Percentiles rank a stretch among this genome's conserved stretches.
phyloP scores from a whole-genome alignment of 2,888 invertebrate genomes.

The Parnassius mnemosyne region DNA sequence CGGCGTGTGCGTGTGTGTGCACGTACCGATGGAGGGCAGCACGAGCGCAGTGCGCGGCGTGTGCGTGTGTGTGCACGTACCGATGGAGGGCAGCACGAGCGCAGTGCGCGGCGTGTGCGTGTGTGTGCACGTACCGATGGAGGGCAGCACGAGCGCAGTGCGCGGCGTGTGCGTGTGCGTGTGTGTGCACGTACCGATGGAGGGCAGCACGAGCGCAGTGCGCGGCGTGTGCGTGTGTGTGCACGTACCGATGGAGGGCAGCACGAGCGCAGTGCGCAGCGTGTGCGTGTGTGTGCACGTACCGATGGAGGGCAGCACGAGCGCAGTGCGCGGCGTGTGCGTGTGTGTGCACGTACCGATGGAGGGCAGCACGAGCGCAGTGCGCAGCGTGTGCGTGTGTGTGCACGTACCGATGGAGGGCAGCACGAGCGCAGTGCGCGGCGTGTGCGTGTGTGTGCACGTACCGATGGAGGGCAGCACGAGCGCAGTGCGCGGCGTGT shows the following conservation, averaged over 20 bases:
- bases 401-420: constrained; percentile 52
- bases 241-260: constrained; percentile 54
- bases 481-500: too few relatives aligned
- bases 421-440: too few relatives aligned
- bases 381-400: neutral
- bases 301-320: constrained; percentile 65
- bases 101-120: constrained; percentile 34
- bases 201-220: too few relatives aligned
- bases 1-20: constrained; percentile 21
- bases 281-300: neutral
- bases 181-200: too few relatives aligned
- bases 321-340: too few relatives aligned
- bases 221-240: constrained; percentile 9
- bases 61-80: constrained; percentile 33
- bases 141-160: constrained; percentile 51
- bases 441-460: neutral
- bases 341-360: constrained; percentile 42
- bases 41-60: constrained; percentile 40
- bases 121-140: constrained; percentile 48
- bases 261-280: too few relatives aligned
- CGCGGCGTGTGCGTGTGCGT: constrained; percentile 25
- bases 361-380: too few relatives aligned
- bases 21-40: constrained; percentile 58
- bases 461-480: constrained; percentile 61
- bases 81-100: constrained; percentile 58